phyloP scores from a whole-genome alignment of 2,888 invertebrate species.

The Mesorhabditis sp. region DNA sequence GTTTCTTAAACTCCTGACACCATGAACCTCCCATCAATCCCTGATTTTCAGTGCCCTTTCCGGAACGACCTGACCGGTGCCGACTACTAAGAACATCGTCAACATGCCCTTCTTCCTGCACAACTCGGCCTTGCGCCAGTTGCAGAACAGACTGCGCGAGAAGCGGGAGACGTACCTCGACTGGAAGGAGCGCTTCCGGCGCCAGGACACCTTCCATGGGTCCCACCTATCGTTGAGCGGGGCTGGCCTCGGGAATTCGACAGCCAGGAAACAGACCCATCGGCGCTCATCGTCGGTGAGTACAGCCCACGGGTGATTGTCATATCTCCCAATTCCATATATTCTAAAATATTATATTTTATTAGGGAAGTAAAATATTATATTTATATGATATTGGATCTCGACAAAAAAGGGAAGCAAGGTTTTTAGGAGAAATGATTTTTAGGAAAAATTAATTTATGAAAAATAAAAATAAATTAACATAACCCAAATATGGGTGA shows the following conservation, averaged over 20 bases:
- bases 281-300: background rate
- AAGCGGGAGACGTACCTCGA: constrained; percentile 43
- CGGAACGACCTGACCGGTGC: constrained; percentile 54
- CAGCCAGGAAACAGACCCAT: constrained; percentile 19
- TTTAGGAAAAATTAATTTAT: too few relatives aligned
- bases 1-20: background rate
- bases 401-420: too few relatives aligned
- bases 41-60: constrained; percentile 7
- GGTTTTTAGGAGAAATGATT: too few relatives aligned
- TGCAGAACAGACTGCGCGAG: constrained; percentile 41
- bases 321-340: too few relatives aligned
- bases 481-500: too few relatives aligned
- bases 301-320: too few relatives aligned
- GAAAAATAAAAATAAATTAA: too few relatives aligned
- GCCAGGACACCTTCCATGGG: constrained; percentile 50
- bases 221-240: constrained; percentile 41
- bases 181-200: constrained; percentile 45
- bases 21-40: too few relatives aligned
- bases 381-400: too few relatives aligned
- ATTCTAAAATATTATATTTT: too few relatives aligned
- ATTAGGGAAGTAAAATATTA: too few relatives aligned
- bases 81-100: constrained; percentile 73
- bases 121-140: constrained; percentile 79
- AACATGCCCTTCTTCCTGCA: constrained; percentile 96
- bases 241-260: constrained; percentile 3